Base-by-base conservation (phyloP, 2,888 invertebrate genomes). In the Lepidochitona cinerea region DNA sequence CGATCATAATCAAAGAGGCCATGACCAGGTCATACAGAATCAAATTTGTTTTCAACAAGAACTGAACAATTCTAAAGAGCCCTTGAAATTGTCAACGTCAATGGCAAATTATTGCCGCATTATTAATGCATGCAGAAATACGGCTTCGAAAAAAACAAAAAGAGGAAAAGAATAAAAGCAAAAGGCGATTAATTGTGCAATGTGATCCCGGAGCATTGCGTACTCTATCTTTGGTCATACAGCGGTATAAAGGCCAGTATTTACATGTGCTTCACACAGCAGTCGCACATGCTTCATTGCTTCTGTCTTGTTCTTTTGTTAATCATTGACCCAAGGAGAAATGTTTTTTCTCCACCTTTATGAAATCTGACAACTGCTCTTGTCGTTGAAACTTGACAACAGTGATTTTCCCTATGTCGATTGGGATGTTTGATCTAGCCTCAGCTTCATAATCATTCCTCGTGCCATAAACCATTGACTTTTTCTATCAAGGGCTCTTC, bases 321-420 rank as follows among this genome's bases (percentile, higher is more conserved):
- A 12, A 29, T 32, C 29, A 59, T 59, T 59, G 59, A 59, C 59
- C 59, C 59, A 29, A 12, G 26, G 23, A 23, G 59, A 12, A 23
- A 23, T 29, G 18, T 59, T 41, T 41, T 59, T 29, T 59, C 26
- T 3, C 23, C 23, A 23, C 59, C 32, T 59, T 59, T 59, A 59
- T 59, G 59, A 59, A 59, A 59, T 59, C 59, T 59, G 59, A 59
- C 59, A 26, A 59, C 59, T 4, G 59, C 32, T 59, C 59, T 49
- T n/a, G 26, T 2, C 14, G 26, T 26, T 23, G 59, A 23, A 29
- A 59, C 7, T 59, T 26, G 59, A 59, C 59, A 59, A 59, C 23
- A 23, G 59, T 59, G 29, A 59, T 26, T 59, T 59, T 29, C 32
- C 14, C 26, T 29, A n/a, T n/a, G 59, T 14, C 29, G 59, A 29